Base-by-base conservation (phyloP, 2,113 vertebrate species). In the Semicossyphus pulcher region DNA sequence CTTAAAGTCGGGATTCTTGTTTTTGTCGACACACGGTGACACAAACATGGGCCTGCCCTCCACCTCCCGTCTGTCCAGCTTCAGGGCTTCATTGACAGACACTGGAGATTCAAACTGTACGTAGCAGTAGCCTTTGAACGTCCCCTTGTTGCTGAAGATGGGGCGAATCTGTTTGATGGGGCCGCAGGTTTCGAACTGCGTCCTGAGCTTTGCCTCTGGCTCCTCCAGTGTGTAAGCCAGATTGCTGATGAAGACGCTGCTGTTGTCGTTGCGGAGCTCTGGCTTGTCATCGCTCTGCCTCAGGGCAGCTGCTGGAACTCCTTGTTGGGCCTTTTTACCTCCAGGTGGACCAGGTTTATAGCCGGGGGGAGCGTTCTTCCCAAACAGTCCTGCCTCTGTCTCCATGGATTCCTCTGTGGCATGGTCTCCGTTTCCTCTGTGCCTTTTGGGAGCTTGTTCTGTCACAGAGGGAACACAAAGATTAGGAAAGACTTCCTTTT, bases 31-130 rank as follows among this genome's bases (percentile, higher is more conserved):
- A 57, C 97, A 99, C 0, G 97, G 98, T 1, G 97, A 99, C 7
- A 99, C 97, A 72, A 97, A 99, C 96, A 99, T 97, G 0, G 97
- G 97, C 78, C 98, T 94, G 10, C 96, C 96, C 4, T 96, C 95
- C 45, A 99, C 86, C 0, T 88, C 89, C 20, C 80, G 92, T 9
- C 98, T 93, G 74, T 99, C 98, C 82, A 99, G 51, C 72, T 91
- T 90, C 61, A 99, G 92, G 0, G 97, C 98, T 51, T 94, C 94
- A 0, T 78, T 15, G 1, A 95, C 95, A 0, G 94, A 87, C n/a
- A 86, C 89, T 11, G 92, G 86, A 0, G 96, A 94, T 61, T 90
- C 89, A 71, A 99, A 99, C 80, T 99, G 94, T 15, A 99, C 93
- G 0, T 99, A 99, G 85, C 96, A 89, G 85, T 99, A 99, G 12